A percentile compares a stretch with the other conserved stretches of the same genome.
Evolutionary conservation across 2,797 vertebrate genomes (phyloP).

Genomic region (Parauchenoglanis punctatus): DNA sequence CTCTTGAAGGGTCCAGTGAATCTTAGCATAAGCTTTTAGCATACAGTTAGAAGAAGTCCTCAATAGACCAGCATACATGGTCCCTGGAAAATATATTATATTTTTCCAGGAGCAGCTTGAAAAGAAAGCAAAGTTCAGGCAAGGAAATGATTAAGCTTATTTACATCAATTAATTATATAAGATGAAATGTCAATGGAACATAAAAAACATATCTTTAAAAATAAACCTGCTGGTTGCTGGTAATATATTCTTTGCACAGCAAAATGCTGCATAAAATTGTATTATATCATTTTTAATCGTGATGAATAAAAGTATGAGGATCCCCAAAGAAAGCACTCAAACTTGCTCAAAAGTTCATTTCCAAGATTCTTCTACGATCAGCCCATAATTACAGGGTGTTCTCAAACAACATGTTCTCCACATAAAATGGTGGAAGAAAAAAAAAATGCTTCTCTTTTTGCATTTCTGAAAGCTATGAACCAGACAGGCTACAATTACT

Average conservation of each 20-base stretch:
- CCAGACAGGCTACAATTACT: conserved; percentile 35
- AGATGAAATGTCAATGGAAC: not conserved
- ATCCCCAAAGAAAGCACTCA: not conserved
- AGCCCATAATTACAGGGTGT: conserved; percentile 51
- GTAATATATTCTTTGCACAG: not conserved
- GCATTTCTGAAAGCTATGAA: conserved; percentile 39
- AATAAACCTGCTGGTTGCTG: not conserved
- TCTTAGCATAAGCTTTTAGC: not conserved
- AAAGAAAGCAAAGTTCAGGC: not conserved
- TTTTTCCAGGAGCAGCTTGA: not conserved
- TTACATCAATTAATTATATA: not conserved
- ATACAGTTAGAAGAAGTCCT: not conserved
- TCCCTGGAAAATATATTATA: not conserved
- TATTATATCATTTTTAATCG: not conserved
- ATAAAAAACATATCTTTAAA: not conserved
- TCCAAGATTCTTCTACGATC: conserved; percentile 47
- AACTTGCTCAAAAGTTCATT: conserved; percentile 22
- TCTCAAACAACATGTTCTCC: conserved; percentile 40
- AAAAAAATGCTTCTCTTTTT: conserved; percentile 38
- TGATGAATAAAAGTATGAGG: not conserved
- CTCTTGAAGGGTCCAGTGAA: not conserved
- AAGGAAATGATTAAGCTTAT: not conserved
- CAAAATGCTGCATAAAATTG: not conserved
- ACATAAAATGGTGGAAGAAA: conserved; percentile 24
- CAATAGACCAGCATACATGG: not conserved